These are phyloP conservation scores for Antheraea yamamai DNA, from an alignment of 2,888 invertebrate genomes.

Conservation along the genomic window DNA sequence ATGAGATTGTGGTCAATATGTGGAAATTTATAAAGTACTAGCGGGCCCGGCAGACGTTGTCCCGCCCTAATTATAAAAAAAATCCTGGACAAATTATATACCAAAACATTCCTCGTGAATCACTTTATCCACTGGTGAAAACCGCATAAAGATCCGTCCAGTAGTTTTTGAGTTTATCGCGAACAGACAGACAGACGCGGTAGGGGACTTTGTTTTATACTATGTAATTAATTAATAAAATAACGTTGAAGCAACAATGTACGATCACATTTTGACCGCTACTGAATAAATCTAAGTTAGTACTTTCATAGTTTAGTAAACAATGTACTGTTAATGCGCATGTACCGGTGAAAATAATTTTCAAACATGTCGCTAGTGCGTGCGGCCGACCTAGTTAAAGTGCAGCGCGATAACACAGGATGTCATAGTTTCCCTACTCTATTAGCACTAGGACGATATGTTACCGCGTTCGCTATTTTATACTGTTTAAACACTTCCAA, in stretches of 20 bases:
- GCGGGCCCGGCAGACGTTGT: too few relatives aligned
- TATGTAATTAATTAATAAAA: too few relatives aligned
- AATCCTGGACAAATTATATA: too few relatives aligned
- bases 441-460: constrained; percentile 21
- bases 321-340: constrained; percentile 43
- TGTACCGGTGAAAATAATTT: constrained; percentile 73
- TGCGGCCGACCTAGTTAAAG: constrained; percentile 66
- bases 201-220: too few relatives aligned
- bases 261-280: background rate
- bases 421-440: constrained; percentile 68
- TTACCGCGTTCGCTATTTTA: constrained; percentile 7
- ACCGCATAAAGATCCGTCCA: too few relatives aligned
- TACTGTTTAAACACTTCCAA: constrained; percentile 9
- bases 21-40: too few relatives aligned
- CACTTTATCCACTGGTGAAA: too few relatives aligned
- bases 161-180: too few relatives aligned
- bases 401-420: constrained; percentile 70
- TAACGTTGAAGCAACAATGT: background rate
- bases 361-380: constrained; percentile 59
- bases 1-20: too few relatives aligned
- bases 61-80: too few relatives aligned
- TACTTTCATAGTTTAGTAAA: constrained; percentile 55
- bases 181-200: too few relatives aligned
- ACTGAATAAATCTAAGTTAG: constrained; percentile 19
- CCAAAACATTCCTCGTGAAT: too few relatives aligned